These are phyloP conservation scores for Cyanoderma ruficeps DNA, from an alignment of 2,113 vertebrate species.

Conservation along the genomic window DNA sequence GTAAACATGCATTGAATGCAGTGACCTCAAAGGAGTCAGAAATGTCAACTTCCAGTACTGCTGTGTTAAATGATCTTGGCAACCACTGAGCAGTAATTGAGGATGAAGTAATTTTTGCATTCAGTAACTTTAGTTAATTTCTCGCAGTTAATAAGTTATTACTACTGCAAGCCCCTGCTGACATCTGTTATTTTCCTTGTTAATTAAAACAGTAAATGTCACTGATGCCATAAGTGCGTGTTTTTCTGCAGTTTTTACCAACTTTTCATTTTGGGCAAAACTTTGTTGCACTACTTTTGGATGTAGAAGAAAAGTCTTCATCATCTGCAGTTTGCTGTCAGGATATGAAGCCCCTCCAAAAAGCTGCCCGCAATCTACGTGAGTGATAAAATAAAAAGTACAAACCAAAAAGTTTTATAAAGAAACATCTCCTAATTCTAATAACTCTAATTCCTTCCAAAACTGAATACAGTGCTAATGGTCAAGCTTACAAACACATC, in stretches of 20 bases:
- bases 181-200: neutral
- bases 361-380: accelerated
- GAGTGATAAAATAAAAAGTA: neutral
- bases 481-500: neutral
- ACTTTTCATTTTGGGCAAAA: neutral
- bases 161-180: neutral
- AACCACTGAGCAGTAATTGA: neutral
- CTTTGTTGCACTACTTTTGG: neutral
- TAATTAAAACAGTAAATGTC: neutral
- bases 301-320: neutral
- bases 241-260: neutral
- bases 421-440: neutral
- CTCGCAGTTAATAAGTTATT: neutral
- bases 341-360: neutral
- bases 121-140: neutral
- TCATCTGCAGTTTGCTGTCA: neutral
- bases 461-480: neutral
- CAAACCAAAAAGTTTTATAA: neutral
- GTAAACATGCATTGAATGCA: neutral
- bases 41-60: neutral
- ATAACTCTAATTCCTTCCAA: neutral
- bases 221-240: neutral
- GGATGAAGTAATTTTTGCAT: neutral
- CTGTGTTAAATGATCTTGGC: neutral
- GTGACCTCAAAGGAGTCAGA: neutral